Evolutionary conservation across 2,888 invertebrate genomes (phyloP), one percentile per base, ranked within the genome.

Genomic region (Mimachlamys varia): DNA sequence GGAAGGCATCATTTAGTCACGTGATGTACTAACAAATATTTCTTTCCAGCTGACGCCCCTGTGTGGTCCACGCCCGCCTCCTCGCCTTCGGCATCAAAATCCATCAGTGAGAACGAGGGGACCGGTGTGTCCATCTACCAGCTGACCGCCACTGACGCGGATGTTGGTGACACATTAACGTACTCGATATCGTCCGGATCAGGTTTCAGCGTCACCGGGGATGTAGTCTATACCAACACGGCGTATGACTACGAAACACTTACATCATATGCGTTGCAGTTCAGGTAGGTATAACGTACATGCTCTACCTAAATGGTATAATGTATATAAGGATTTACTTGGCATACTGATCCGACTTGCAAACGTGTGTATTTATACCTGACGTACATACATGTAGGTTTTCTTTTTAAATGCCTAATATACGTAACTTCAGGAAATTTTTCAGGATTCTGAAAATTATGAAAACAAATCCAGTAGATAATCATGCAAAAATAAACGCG

Each of bases 131-230:
- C 89, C 12, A 33, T 89, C 37, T 89, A 53, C 33, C 49, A 55
- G 22, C 50, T 89, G 15, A 53, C 89, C 22, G 89, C 89, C 53
- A 89, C 89, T 53, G 89, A 89, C 33, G 37, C 89, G 22, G 89
- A 89, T 22, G n/a, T n/a, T n/a, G 55, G 89, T 13, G 89, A 89
- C 89, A 12, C 2, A 7, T 2, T 89, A 2, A 55, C 89, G 0
- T 89, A 53, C 53, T 27, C 50, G 15, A 22, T 89, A 33, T 27
- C 55, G 33, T 33, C 27, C 10, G 49, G 53, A 19, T 50, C 50
- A 0, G 89, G 49, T 50, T 89, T 55, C 49, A 49, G 27, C 53
- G n/a, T 89, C 53, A 22, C 10, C 22, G 33, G 49, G 22, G 89
- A 89, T 33, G 89, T 50, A 37, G 37, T 53, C 19, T 37, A 53